Base-by-base conservation (phyloP, 2,113 vertebrate genomes). In the Marmota monax region DNA sequence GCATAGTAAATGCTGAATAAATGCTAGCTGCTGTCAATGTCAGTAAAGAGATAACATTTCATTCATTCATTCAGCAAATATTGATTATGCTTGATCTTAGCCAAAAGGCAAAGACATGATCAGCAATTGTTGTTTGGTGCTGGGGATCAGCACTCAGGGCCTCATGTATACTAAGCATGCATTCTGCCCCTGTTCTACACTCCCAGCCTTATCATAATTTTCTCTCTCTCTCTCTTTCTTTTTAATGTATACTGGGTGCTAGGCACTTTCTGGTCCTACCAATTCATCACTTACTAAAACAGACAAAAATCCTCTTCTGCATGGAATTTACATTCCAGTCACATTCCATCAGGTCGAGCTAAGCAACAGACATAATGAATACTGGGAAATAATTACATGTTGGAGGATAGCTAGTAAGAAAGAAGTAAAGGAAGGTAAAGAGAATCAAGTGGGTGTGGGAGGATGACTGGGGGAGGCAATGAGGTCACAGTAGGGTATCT, bases 221-320 rank as follows among this genome's bases (percentile, higher is more conserved):
- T 67, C 27, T 67, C 16, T 56, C 16, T 53, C 3, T 53, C 14
- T 53, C 17, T 22, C 23, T 27, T 63, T 63, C 25, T n/a, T 69
- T 37, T 87, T 18, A 90, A 32, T 72, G 22, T 23, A 2, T 63
- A 3, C 48, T 65, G 1, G 72, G 7, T 91, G 73, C n/a, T 37
- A 18, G 13, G 10, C 27, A 88, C 29, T 69, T 84, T 73, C 70
- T 51, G 22, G n/a, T 87, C 34, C 34, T 77, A 51, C 45, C 34
- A 37, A 80, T 73, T 89, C 20, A 83, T 93, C 56, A 63, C 32
- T 95, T 82, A 89, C 23, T 13, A 73, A 91, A 69, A 70, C 42
- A 86, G 53, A 79, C 67, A 88, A 65, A 80, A 90, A 65, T 53
- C 61, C 42, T 12, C 76, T 94, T 95, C 67, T 74, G 16, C 23